These are phyloP conservation scores for Cossypha heuglini DNA, from an alignment of 2,797 vertebrate genomes.

Conservation along the genomic window DNA sequence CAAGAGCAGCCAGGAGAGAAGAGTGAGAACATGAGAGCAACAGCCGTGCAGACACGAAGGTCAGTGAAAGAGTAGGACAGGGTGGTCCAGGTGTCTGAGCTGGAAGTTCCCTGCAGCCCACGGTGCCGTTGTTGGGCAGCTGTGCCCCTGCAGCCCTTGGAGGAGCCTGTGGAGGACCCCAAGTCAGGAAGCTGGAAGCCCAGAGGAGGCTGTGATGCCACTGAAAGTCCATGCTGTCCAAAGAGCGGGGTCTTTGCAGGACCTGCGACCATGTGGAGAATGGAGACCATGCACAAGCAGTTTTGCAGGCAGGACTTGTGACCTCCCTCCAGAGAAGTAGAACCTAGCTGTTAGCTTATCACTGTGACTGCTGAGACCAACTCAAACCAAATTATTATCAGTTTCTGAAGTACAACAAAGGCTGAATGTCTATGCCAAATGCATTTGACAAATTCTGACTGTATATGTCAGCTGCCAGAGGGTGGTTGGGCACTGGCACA, in stretches of 20 bases:
- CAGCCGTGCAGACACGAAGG: not conserved
- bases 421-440: not conserved
- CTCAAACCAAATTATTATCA: not conserved
- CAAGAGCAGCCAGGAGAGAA: not conserved
- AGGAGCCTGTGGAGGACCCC: not conserved
- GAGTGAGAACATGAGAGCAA: not conserved
- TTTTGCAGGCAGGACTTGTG: not conserved
- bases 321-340: not conserved
- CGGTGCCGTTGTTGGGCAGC: not conserved
- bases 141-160: not conserved
- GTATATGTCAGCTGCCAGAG: not conserved
- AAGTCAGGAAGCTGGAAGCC: rapidly evolving
- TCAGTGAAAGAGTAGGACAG: not conserved
- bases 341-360: not conserved
- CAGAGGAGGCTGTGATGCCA: rapidly evolving
- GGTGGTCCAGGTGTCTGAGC: rapidly evolving
- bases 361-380: not conserved
- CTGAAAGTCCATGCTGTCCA: not conserved
- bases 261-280: not conserved
- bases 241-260: not conserved
- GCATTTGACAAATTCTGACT: not conserved
- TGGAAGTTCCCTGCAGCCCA: rapidly evolving
- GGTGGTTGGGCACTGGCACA: not conserved
- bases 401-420: not conserved
- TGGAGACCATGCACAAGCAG: not conserved